Evolutionary conservation across 92 coral and sea anemone species (phyloP), one percentile per base, ranked within the genome.

Genomic region (Virgularia gustaviana): DNA sequence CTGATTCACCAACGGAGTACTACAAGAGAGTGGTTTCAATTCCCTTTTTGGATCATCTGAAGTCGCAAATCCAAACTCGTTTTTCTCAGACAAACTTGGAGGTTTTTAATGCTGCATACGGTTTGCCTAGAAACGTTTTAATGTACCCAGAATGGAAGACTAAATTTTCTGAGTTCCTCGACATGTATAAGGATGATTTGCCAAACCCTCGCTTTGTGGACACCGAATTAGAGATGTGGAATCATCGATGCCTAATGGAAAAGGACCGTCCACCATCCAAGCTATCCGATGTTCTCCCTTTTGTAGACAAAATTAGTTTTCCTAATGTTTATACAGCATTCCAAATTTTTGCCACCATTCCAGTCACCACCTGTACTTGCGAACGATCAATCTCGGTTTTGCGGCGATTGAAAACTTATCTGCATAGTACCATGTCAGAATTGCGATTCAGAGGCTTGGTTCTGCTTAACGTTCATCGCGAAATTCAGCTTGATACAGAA

Each of bases 1-100:
- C 65, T 7, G 63, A 72, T 9, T 45, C 79, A 49, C 63, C 84
- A 47, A 45, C 79, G 56, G 72, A 47, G 23, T 80, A 80, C 33
- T 80, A 71, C 70, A 71, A 71, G 36, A 71, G 79, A 44, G 63
- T 60, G 47, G 63, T 79, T 71, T 56, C 65, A 38, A 71, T 79
- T 36, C 79, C 79, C 35, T 79, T 79, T 72, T 23, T 64, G 47
- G 79, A 80, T 43, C 79, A 63, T 45, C 33, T 63, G 0, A 37
- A 12, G 47, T 33, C 28, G 16, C 52, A 63, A 63, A 19, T 63
- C 13, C 52, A 63, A 12, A 63, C 53, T 22, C 31, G 71, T 20
- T 63, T 63, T 36, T 63, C 71, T 6, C 33, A 63, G 13, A 63
- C 51, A 11, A 63, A 39, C 43, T 24, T 63, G 20, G 53, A 63